Evolutionary conservation across 2,113 vertebrate species (phyloP), one percentile per base, ranked within the genome.

Genomic region (Oncorhynchus keta): DNA sequence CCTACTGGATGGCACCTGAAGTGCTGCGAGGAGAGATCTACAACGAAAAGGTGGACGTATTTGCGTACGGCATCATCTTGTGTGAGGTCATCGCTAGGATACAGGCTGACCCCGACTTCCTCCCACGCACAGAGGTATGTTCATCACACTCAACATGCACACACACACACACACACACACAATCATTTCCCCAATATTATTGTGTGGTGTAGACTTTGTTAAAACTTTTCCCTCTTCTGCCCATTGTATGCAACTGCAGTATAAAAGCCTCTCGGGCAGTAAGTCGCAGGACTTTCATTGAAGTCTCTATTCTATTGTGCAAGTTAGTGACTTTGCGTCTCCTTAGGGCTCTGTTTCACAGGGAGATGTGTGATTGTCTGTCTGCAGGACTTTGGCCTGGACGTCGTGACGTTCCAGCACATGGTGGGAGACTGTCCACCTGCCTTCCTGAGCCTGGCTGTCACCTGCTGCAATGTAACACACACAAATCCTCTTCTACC

Each of bases 1-100:
- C 97, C 0, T 99, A 97, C 72, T 99, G 98, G 98, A 99, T 99
- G 97, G 98, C 98, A 6, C 98, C 98, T 0, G 98, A 99, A 84
- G 95, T 98, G 75, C 94, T 99, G 45, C 91, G 94, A 75, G 97
- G 97, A 79, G 96, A 99, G 80, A 86, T 97, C 39, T 99, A 99
- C 85, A 93, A 99, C 0, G 97, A 99, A 89, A 99, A 97, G 98
- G 98, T 91, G 82, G 94, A 95, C 5, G 95, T 99, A 83, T 99
- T 99, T 55, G 94, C 97, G 0, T 99, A 94, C 0, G 98, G 98
- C 35, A 99, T 99, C 83, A 96, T 99, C 90, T 90, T 99, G 77
- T 99, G 98, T 1, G 98, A 99, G 93, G 91, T 93, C 70, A 98
- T 99, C 0, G 98, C 95, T 2, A 94, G 98, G 65, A 92, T 99